phyloP scores from a whole-genome alignment of 2,888 invertebrate genomes.

The Cephus spinipes region DNA sequence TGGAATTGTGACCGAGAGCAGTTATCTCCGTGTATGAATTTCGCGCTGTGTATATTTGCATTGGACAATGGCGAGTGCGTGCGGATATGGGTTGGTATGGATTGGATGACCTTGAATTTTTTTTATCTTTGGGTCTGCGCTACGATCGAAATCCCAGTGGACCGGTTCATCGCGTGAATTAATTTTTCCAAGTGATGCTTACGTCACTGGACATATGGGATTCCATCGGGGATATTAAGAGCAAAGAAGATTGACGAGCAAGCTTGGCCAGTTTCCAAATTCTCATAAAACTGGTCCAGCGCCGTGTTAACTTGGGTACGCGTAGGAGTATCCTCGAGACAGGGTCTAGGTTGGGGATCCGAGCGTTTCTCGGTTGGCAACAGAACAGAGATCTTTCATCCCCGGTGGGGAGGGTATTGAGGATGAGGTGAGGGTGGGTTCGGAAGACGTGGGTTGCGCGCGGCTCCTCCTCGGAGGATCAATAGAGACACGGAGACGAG shows the following conservation, averaged over 20 bases:
- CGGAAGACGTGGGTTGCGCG: constrained; percentile 63
- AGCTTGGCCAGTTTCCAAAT: not conserved
- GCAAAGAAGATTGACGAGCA: not conserved
- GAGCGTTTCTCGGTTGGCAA: constrained; percentile 14
- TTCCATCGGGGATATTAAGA: not conserved
- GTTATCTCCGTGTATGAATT: not conserved
- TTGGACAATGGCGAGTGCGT: not conserved
- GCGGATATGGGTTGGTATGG: not conserved
- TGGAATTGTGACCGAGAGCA: not conserved
- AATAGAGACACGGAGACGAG: constrained; percentile 67
- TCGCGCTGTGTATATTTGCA: not conserved
- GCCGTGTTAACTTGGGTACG: not conserved
- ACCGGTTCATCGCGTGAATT: not conserved
- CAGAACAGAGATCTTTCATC: constrained; percentile 32
- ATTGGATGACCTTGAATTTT: too few species aligned
- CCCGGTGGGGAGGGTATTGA: constrained; percentile 44
- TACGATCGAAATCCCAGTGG: too few species aligned
- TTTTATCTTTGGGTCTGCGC: too few species aligned
- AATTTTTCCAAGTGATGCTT: not conserved
- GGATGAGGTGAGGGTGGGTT: constrained; percentile 53
- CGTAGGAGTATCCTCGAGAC: constrained; percentile 1
- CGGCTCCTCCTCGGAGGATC: constrained; percentile 65
- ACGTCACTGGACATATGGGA: not conserved
- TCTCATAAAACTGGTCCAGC: not conserved
- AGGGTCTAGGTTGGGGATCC: not conserved